A percentile compares a stretch with the other conserved stretches of the same genome.
These are phyloP conservation scores for Podilymbus podiceps DNA, from an alignment of 2,113 vertebrate species.

Conservation along the genomic window DNA sequence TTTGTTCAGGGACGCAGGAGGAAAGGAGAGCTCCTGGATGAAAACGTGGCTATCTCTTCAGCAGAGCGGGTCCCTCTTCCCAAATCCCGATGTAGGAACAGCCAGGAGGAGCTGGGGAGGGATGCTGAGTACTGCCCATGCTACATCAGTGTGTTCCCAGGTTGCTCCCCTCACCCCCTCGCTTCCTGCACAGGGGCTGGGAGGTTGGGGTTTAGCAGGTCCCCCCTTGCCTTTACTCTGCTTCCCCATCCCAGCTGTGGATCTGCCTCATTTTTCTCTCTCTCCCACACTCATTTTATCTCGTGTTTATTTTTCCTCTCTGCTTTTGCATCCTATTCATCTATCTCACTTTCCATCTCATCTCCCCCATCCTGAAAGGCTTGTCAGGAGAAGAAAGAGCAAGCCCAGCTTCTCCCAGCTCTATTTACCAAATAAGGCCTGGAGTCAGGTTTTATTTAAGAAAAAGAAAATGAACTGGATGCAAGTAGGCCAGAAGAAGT, in stretches of 20 bases:
- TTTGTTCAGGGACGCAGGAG: background rate
- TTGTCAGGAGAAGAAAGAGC: slow-evolving; percentile 44
- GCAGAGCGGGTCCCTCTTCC: background rate
- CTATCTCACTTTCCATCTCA: slow-evolving; percentile 9
- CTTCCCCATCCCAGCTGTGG: background rate
- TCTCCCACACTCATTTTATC: background rate
- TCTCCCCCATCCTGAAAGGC: slow-evolving; percentile 24
- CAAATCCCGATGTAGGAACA: rapidly evolving
- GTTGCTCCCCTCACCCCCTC: rapidly evolving
- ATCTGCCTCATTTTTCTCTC: background rate
- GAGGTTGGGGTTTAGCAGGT: background rate
- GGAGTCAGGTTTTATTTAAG: slow-evolving; percentile 56
- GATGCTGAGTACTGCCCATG: rapidly evolving
- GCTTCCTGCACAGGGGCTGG: rapidly evolving
- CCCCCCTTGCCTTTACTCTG: background rate
- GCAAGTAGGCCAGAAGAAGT: slow-evolving; percentile 1
- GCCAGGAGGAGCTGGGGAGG: background rate
- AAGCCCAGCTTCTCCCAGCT: slow-evolving; percentile 8
- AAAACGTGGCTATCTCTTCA: background rate
- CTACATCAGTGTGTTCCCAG: background rate
- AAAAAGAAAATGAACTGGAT: slow-evolving; percentile 37
- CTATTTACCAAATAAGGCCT: slow-evolving; percentile 51
- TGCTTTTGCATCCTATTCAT: background rate
- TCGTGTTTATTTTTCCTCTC: background rate
- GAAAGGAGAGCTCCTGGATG: background rate